Percentiles rank a stretch among this genome's conserved stretches.
phyloP scores from a whole-genome alignment of 2,113 vertebrate genomes.

The Platanista minor region DNA sequence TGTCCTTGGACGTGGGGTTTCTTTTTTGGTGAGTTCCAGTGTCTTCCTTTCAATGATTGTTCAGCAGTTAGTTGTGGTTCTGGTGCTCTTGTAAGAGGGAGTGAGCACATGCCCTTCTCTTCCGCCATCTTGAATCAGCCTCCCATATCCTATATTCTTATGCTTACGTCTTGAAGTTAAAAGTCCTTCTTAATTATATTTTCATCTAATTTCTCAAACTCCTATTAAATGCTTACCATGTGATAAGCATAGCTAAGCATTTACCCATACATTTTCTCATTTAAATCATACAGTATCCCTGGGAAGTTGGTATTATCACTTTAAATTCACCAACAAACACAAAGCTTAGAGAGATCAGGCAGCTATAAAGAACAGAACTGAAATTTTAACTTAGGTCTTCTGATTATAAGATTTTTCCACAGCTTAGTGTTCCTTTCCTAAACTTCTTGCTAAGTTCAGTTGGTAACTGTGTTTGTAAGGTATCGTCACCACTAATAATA shows the following conservation, averaged over 20 bases:
- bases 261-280: background rate
- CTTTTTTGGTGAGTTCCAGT: too few relatives aligned
- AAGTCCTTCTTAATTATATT: constrained; percentile 60
- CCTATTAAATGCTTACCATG: background rate
- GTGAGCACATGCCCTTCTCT: too few relatives aligned
- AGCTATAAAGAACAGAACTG: background rate
- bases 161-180: constrained; percentile 57
- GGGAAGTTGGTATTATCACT: background rate
- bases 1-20: too few relatives aligned
- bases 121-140: too few relatives aligned
- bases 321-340: background rate
- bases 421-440: background rate
- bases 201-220: constrained; percentile 39
- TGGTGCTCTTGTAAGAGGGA: too few relatives aligned
- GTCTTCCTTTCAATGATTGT: too few relatives aligned
- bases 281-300: background rate
- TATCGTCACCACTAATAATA: background rate
- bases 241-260: background rate
- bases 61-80: too few relatives aligned
- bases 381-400: background rate
- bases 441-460: background rate
- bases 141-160: constrained; percentile 53
- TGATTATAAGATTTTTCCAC: background rate
- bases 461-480: background rate
- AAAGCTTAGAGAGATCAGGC: background rate